These are phyloP conservation scores for Myotis vivesi DNA, from an alignment of 2,797 vertebrate species.

Conservation along the genomic window DNA sequence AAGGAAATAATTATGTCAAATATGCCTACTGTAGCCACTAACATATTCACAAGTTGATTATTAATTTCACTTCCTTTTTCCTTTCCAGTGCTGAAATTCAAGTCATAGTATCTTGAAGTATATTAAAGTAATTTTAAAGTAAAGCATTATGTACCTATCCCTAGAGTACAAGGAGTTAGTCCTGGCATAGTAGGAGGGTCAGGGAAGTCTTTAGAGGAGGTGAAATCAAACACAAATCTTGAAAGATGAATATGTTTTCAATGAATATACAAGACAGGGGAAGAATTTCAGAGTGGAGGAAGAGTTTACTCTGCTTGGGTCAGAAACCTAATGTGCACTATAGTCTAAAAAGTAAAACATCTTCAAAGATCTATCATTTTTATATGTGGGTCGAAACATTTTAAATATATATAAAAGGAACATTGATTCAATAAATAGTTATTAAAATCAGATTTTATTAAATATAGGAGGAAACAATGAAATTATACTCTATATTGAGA, in stretches of 20 bases:
- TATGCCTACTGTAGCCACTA: not conserved
- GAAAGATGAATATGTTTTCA: slow-evolving; percentile 3
- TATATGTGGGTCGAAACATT: not conserved
- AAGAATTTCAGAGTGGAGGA: not conserved
- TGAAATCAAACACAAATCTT: not conserved
- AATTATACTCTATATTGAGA: not conserved
- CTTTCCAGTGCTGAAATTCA: slow-evolving; percentile 16
- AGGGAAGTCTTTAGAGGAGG: not conserved
- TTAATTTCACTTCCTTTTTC: not conserved
- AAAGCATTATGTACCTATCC: too few species aligned
- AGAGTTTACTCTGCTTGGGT: not conserved
- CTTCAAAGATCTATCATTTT: not conserved
- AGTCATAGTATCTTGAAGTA: not conserved
- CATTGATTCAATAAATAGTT: not conserved
- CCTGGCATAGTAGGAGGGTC: not conserved
- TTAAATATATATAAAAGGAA: slow-evolving; percentile 31
- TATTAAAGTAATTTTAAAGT: too few species aligned
- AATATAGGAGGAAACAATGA: not conserved
- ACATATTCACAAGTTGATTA: not conserved
- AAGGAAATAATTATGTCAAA: not conserved
- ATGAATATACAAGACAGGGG: not conserved
- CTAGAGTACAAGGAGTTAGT: not conserved
- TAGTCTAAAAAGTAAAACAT: not conserved
- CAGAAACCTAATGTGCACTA: not conserved
- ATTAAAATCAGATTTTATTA: slow-evolving; percentile 28